phyloP scores from a whole-genome alignment of 1,140 invertebrate genomes.

The Trichonephila clavata region DNA sequence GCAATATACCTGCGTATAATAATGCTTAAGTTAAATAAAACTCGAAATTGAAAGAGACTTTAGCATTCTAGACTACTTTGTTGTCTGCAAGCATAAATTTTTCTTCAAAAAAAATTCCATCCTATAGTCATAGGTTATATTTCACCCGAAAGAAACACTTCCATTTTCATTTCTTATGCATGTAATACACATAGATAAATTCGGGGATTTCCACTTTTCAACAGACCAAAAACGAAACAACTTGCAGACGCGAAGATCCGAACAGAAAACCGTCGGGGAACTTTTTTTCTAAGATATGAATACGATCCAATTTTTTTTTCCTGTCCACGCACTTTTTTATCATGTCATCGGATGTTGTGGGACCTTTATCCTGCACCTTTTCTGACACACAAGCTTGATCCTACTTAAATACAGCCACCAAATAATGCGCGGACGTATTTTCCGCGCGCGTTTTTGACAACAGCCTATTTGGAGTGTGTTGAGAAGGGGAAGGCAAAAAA shows the following conservation, averaged over 20 bases:
- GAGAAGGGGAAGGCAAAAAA: background rate
- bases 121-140: background rate
- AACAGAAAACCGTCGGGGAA: conserved; percentile 24
- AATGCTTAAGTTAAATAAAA: background rate
- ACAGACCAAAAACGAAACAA: conserved; percentile 38
- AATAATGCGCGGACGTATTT: conserved; percentile 56
- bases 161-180: background rate
- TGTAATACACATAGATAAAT: conserved; percentile 36
- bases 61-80: background rate
- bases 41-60: background rate
- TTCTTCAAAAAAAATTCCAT: background rate
- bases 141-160: background rate
- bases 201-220: conserved; percentile 31
- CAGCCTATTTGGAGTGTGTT: conserved; percentile 39
- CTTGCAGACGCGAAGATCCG: background rate
- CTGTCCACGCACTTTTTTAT: conserved; percentile 28
- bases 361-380: conserved; percentile 19
- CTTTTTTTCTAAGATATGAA: conserved; percentile 34
- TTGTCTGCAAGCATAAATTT: background rate
- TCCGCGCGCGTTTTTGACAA: conserved; percentile 53
- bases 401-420: conserved; percentile 59
- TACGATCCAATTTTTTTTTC: conserved; percentile 28
- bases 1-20: background rate
- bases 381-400: background rate
- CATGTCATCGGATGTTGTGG: conserved; percentile 13